Evolutionary conservation across 2,797 vertebrate genomes (phyloP).

Genomic region (Urosaurus nigricauda): DNA sequence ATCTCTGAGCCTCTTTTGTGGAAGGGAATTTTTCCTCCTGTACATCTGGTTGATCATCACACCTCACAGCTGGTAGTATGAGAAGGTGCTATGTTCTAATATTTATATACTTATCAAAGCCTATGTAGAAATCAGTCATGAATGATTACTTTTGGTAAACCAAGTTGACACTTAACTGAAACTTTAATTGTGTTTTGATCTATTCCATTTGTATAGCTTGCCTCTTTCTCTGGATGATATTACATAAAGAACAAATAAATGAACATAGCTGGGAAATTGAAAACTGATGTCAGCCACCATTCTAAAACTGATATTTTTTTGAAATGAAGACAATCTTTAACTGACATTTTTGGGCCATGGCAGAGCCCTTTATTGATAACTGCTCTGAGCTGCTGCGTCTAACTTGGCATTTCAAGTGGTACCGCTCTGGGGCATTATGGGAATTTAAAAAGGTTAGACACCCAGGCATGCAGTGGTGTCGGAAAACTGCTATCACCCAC

Average conservation of each 20-base stretch:
- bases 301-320: background rate
- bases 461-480: background rate
- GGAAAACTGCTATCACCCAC: background rate
- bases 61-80: background rate
- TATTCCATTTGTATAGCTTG: background rate
- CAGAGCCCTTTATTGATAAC: background rate
- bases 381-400: background rate
- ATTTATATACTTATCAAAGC: background rate
- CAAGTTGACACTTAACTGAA: background rate
- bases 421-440: background rate
- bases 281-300: background rate
- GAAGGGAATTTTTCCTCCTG: background rate
- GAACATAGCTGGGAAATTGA: background rate
- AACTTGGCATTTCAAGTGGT: background rate
- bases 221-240: background rate
- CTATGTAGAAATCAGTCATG: background rate
- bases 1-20: background rate
- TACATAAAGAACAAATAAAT: background rate
- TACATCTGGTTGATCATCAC: background rate
- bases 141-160: background rate
- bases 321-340: background rate
- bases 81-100: background rate
- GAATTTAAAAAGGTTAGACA: background rate
- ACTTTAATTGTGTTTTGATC: background rate
- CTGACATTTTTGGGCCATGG: background rate